These are phyloP conservation scores for Orthonevra nobilis DNA, from an alignment of 2,888 invertebrate species.

Conservation along the genomic window DNA sequence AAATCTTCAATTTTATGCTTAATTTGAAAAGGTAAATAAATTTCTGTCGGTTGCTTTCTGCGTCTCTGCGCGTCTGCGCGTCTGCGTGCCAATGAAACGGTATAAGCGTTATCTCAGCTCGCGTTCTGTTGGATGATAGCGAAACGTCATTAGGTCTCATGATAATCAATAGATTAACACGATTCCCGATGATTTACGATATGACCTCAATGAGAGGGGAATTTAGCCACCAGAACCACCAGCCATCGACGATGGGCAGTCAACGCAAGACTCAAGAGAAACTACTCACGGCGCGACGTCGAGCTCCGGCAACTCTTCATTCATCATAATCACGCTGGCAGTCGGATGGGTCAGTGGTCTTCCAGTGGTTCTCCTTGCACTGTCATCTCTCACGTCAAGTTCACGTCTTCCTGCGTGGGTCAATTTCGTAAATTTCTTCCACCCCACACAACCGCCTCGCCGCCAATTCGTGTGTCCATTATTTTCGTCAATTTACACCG, in stretches of 20 bases:
- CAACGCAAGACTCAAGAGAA: neutral
- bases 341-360: slow-evolving; percentile 42
- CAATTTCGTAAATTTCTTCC: slow-evolving; percentile 62
- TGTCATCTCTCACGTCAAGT: slow-evolving; percentile 59
- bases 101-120: slow-evolving; percentile 17
- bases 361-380: slow-evolving; percentile 33
- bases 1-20: slow-evolving; percentile 55
- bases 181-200: slow-evolving; percentile 68
- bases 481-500: slow-evolving; percentile 66
- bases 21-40: slow-evolving; percentile 62
- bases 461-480: slow-evolving; percentile 32
- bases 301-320: slow-evolving; percentile 56
- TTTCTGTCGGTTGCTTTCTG: slow-evolving; percentile 32
- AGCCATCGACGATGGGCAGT: slow-evolving; percentile 11
- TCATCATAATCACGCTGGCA: slow-evolving; percentile 68
- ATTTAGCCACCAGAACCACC: slow-evolving; percentile 34
- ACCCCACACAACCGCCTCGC: too few species aligned
- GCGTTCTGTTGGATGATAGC: slow-evolving; percentile 31
- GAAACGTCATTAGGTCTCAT: slow-evolving; percentile 63
- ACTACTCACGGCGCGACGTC: slow-evolving; percentile 20
- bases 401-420: slow-evolving; percentile 66
- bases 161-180: slow-evolving; percentile 71
- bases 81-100: slow-evolving; percentile 8
- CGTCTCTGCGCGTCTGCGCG: neutral
- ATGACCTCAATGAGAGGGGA: slow-evolving; percentile 63